Percentiles rank a stretch among this genome's conserved stretches.
Evolutionary conservation across 2,888 invertebrate genomes (phyloP).

Genomic region (Himalopsyche anomala): DNA sequence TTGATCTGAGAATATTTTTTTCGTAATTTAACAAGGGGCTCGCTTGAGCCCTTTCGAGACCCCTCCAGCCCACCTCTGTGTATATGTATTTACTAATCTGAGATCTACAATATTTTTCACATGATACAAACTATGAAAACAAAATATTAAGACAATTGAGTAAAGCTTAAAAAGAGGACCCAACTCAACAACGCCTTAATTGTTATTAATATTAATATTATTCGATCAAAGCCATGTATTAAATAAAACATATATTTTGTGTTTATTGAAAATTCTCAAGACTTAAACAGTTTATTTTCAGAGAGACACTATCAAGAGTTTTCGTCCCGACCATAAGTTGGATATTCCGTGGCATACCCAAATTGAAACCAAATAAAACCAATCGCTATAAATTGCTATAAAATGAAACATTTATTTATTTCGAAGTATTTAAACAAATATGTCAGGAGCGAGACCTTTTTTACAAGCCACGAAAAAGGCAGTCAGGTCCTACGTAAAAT

Average conservation of each 20-base stretch:
- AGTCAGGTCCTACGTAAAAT: background rate
- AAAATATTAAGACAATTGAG: too few species aligned
- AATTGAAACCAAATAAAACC: slow-evolving; percentile 4
- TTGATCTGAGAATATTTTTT: too few species aligned
- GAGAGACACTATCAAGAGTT: background rate
- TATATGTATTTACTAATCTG: too few species aligned
- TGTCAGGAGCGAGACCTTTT: slow-evolving; percentile 19
- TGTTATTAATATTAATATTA: too few species aligned
- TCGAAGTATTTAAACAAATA: slow-evolving; percentile 10
- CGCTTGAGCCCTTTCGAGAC: too few species aligned
- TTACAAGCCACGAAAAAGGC: background rate
- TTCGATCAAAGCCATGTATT: too few species aligned
- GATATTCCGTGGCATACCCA: background rate
- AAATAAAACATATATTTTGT: too few species aligned
- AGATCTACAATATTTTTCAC: too few species aligned
- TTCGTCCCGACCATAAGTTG: background rate
- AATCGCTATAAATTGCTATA: slow-evolving; percentile 18
- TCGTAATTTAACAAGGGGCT: too few species aligned
- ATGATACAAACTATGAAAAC: too few species aligned
- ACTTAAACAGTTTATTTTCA: background rate
- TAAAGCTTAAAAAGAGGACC: too few species aligned
- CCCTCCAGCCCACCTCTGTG: too few species aligned
- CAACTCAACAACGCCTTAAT: fast-evolving
- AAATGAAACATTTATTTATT: slow-evolving; percentile 34
- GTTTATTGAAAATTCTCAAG: background rate